These are phyloP conservation scores for Smittia sp. DNA, from an alignment of 2,888 invertebrate species.

Conservation along the genomic window DNA sequence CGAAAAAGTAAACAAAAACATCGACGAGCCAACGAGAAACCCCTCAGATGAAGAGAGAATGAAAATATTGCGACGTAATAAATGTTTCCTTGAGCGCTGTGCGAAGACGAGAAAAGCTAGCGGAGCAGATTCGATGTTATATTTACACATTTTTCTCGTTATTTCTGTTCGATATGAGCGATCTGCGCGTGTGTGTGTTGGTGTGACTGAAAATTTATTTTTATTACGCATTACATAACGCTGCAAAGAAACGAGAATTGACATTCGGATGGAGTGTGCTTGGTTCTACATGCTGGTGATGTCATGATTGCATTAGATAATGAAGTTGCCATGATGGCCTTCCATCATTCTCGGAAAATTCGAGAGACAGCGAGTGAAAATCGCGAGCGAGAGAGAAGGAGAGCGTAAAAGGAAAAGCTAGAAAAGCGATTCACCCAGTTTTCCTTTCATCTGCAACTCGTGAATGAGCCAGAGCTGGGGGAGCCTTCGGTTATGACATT, in stretches of 20 bases:
- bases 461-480: not conserved
- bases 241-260: not conserved
- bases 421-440: conserved; percentile 27
- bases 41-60: not conserved
- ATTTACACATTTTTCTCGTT: conserved; percentile 36
- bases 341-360: not conserved
- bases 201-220: conserved; percentile 24
- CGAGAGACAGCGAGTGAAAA: not conserved
- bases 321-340: not conserved
- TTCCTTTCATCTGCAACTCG: conserved; percentile 11
- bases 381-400: no score
- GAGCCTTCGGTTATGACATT: conserved; percentile 33
- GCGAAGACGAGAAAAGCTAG: not conserved
- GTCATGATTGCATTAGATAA: not conserved
- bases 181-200: not conserved
- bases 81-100: conserved; percentile 36
- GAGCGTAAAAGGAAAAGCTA: not conserved
- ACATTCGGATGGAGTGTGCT: not conserved
- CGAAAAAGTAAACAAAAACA: conserved; percentile 11
- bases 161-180: conserved; percentile 27
- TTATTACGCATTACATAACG: conserved; percentile 30
- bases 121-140: conserved; percentile 27
- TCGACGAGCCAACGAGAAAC: not conserved
- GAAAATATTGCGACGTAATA: conserved; percentile 41
- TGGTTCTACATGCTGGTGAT: not conserved